Evolutionary conservation across 2,113 vertebrate genomes (phyloP), one percentile per base, ranked within the genome.

Genomic region (Pica pica): DNA sequence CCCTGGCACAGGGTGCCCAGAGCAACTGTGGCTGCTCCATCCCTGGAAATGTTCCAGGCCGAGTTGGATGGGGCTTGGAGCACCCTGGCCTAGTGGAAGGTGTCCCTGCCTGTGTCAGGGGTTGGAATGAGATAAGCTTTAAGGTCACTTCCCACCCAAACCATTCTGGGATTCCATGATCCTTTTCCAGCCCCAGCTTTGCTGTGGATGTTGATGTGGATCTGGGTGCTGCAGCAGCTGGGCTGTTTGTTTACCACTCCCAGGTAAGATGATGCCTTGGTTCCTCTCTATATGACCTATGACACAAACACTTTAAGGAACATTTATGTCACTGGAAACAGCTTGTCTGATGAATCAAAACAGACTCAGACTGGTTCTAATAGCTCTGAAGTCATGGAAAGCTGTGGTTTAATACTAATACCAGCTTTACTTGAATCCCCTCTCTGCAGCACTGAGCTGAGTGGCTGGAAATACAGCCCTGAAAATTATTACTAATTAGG

Each of bases 211-310:
- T 56, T 39, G 73, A 6, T 64, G 47, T 20, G 50, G 59, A 4
- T 56, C 49, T 42, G 57, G 37, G n/a, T 20, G 5, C 30, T n/a
- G 75, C 46, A 44, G 68, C 64, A 87, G 16, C 60, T 85, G 61
- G 44, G 37, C 26, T 71, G 11, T 57, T 80, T 56, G 57, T 49
- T 56, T 27, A 37, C 39, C 6, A 0, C 53, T 80, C 27, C 49
- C 55, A 46, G 64, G 6, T 28, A 13, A 39, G 13, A 19, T 5
- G 41, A 39, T 7, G 3, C 1, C 2, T 35, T 37, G 5, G 3
- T 64, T 77, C 42, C 63, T 44, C 6, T 28, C 41, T 8, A 9
- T 47, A 5, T 55, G 68, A 70, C 64, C 69, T 57, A 3, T 0
- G 11, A 60, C 52, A 35, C 28, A 33, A 78, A 31, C 8, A 4